Evolutionary conservation across 1,140 invertebrate genomes (phyloP).

Genomic region (Steinernema feltiae): DNA sequence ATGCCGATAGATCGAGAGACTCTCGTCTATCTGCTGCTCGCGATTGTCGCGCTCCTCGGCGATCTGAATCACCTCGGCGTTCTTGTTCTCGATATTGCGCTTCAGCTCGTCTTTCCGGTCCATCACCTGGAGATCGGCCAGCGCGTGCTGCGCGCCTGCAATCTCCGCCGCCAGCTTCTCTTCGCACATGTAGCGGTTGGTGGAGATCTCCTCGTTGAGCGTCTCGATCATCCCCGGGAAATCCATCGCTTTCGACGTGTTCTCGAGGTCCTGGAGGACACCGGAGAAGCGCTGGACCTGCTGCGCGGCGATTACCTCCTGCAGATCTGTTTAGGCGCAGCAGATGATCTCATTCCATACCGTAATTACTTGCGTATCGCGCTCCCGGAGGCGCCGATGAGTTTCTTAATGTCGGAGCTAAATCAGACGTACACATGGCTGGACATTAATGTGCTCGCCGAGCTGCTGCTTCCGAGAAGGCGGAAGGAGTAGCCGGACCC

Average conservation of each 20-base stretch:
- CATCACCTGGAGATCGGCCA: neutral
- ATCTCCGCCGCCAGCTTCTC: conserved; percentile 2
- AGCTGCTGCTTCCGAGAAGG: neutral
- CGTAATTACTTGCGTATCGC: neutral
- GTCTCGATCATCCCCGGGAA: neutral
- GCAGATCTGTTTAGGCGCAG: neutral
- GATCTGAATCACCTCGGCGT: conserved; percentile 4
- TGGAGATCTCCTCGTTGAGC: neutral
- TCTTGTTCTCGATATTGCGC: conserved; percentile 12
- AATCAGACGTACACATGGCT: conserved; percentile 3
- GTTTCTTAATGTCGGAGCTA: neutral
- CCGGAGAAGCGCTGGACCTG: neutral
- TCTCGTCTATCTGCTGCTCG: conserved; percentile 9
- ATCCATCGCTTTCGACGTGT: neutral
- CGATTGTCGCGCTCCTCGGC: neutral
- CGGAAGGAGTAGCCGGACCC: too few relatives aligned
- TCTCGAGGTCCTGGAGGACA: neutral
- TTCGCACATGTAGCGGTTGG: neutral
- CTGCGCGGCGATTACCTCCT: neutral
- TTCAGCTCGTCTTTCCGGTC: conserved; percentile 8
- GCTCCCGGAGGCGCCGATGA: neutral
- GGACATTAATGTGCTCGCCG: neutral
- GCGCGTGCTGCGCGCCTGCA: neutral
- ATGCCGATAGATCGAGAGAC: conserved; percentile 7
- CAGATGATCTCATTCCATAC: conserved; percentile 1